phyloP scores from a whole-genome alignment of 2,797 vertebrate species.

The Paramormyrops hopkinsi region DNA sequence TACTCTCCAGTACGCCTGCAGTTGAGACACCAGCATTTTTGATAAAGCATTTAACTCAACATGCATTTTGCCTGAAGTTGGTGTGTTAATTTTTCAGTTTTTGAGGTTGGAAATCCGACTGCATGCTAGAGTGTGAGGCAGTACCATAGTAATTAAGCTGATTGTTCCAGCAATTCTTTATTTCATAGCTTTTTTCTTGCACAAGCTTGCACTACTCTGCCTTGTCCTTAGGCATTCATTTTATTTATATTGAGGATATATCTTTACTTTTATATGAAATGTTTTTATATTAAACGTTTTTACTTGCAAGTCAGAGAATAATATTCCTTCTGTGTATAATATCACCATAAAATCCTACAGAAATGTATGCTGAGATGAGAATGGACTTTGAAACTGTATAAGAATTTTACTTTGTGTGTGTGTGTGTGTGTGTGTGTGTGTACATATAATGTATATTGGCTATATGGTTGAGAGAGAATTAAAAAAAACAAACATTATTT shows the following conservation, averaged over 20 bases:
- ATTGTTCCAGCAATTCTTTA: background rate
- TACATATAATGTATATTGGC: background rate
- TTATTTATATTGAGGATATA: background rate
- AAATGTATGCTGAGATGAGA: background rate
- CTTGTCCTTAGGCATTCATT: background rate
- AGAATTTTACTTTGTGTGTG: background rate
- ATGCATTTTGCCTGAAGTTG: background rate
- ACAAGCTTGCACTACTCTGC: background rate
- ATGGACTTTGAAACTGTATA: background rate
- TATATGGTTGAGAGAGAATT: background rate
- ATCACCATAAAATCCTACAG: background rate
- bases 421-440: background rate
- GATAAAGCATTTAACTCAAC: background rate
- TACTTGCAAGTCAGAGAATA: background rate
- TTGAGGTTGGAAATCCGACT: background rate
- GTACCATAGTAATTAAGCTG: background rate
- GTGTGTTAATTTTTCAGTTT: background rate
- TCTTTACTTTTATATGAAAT: background rate
- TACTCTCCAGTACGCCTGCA: background rate
- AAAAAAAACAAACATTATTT: background rate
- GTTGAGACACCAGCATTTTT: slow-evolving; percentile 8
- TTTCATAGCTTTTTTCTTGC: background rate
- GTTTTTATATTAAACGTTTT: background rate
- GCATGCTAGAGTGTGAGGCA: background rate
- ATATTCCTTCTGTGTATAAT: background rate